Base-by-base conservation (phyloP, 92 coral and sea anemone species). In the Chrysogorgia sp. region DNA sequence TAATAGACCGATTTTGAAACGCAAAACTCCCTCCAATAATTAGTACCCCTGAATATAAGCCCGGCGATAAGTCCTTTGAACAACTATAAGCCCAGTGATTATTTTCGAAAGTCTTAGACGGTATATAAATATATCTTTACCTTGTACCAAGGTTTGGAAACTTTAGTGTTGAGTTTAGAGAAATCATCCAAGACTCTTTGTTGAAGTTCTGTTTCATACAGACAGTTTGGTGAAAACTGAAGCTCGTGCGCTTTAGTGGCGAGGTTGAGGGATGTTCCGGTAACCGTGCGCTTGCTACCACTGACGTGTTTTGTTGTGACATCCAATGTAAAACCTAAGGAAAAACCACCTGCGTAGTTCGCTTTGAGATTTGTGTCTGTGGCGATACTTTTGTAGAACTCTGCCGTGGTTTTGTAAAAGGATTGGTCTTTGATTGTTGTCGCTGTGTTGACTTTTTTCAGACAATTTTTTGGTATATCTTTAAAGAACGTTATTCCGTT, bases 381-480 rank as follows among this genome's bases (percentile, higher is more conserved):
- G 10, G 83, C 75, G 9, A 83, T 9, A 53, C 72, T 76, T 24
- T 82, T 75, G 35, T 58, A 76, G 40, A 83, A 67, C 25, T 61
- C 0, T 52, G 29, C 57, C 1, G 83, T 83, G 40, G 22, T 64
- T 30, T 32, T 12, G 57, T 76, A 76, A 41, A 58, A 83, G 1
- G 63, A 33, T 31, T 63, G 70, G 12, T 47, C 66, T 15, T 58
- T 76, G 19, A 20, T 30, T 12, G 58, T 7, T 9, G 56, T 26
- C 9, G 74, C 35, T 9, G 28, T 28, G 34, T 43, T 8, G 13
- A 68, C 21, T 41, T 30, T 71, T 1, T 37, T 1, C 1, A 23
- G 23, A 52, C 85, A 81, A 2, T 32, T 2, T 17, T 0, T 0
- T 1, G 32, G 14, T 6, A 67, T 43, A 14, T 17, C 30, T n/a